Evolutionary conservation across 2,113 vertebrate species (phyloP), one percentile per base, ranked within the genome.

Genomic region (Okapia johnstoni): DNA sequence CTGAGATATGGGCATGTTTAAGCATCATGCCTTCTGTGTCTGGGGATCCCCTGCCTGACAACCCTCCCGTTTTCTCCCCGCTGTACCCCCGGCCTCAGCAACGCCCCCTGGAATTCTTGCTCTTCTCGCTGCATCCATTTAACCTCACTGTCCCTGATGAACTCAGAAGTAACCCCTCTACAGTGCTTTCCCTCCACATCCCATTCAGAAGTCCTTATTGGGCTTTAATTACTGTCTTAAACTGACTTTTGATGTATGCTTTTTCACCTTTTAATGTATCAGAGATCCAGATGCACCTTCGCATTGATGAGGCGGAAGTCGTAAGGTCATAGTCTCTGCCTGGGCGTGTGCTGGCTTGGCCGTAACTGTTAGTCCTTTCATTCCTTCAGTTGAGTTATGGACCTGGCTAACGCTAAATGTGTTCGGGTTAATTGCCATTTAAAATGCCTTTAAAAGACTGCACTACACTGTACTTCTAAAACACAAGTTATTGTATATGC

Each of bases 351-450:
- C 19, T 4, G 2, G 6, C 6, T 3, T 21, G 43, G 13, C 36
- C 83, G 5, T 57, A 26, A 93, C 25, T 57, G 76, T 30, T 26
- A 36, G 3, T 81, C 30, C 36, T 94, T 86, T 57, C 36, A 4
- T 95, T 77, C 79, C 77, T 96, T 63, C 83, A 25, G 0, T 0
- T 86, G 70, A 93, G 73, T 80, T 57, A 73, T 11, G 33, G 7
- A 28, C 46, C 84, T 87, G 61, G 84, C 80, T 92, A 66, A 43
- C 63, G 21, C 25, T 58, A 36, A 93, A 52, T 40, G 84, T 2
- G 61, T 85, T 54, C 76, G 95, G 93, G 52, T 90, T 97, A 93
- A 87, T 87, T 87, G 80, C 58, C 76, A 58, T 83, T 93, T 92
- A n/a, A 77, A 86, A 84, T 84, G n/a, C 57, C 48, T 92, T 73